phyloP scores from a whole-genome alignment of 2,113 vertebrate genomes.

The Aegotheles bennettii region DNA sequence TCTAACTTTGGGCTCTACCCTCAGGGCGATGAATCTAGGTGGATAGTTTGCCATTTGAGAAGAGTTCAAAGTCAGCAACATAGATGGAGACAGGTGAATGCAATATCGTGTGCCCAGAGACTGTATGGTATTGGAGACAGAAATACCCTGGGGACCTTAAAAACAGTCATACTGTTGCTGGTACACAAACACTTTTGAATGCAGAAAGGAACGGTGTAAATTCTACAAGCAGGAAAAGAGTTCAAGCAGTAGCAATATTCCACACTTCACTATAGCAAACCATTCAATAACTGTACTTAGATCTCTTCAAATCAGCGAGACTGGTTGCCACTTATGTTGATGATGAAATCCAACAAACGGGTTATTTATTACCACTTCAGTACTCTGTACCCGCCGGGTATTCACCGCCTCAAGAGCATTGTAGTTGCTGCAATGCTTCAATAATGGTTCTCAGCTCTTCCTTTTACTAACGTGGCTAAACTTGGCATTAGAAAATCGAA shows the following conservation, averaged over 20 bases:
- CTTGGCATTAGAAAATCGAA: background rate
- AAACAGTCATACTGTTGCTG: background rate
- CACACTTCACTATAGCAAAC: background rate
- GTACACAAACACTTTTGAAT: background rate
- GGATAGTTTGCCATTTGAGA: background rate
- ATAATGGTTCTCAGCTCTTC: fast-evolving
- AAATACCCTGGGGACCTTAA: background rate
- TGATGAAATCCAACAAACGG: background rate
- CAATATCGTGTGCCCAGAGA: background rate
- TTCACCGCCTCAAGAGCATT: background rate
- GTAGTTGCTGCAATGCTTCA: background rate
- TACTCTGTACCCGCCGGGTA: background rate
- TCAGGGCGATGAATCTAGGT: background rate
- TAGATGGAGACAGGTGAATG: background rate
- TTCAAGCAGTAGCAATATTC: background rate
- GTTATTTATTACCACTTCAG: background rate
- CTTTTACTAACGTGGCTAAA: background rate
- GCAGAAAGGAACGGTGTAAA: background rate
- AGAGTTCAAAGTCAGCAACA: background rate
- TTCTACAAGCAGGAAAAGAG: background rate
- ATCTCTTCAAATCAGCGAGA: background rate
- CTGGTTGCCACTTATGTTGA: background rate
- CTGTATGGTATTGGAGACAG: background rate
- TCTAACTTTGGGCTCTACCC: background rate
- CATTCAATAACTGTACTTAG: background rate